These are phyloP conservation scores for Sympetrum striolatum DNA, from an alignment of 2,888 invertebrate species.

Conservation along the genomic window DNA sequence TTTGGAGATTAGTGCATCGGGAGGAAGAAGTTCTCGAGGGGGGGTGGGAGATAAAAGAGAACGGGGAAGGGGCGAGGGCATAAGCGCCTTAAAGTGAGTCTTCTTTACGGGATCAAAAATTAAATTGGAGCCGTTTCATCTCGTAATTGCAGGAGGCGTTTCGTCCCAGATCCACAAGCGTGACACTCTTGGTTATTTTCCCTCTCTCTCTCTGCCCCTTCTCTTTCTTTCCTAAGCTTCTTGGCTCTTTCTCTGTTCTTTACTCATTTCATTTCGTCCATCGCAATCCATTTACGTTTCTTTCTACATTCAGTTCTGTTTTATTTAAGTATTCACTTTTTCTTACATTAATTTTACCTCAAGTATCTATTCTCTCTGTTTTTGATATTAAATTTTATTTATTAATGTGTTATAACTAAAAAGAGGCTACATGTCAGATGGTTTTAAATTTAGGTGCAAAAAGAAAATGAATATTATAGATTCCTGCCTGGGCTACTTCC, in stretches of 20 bases:
- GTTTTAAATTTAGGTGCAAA: no score
- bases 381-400: no score
- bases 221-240: neutral
- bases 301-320: no score
- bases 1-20: conserved; percentile 7
- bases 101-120: conserved; percentile 39
- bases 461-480: no score
- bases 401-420: no score
- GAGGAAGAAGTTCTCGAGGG: neutral
- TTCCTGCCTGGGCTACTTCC: no score
- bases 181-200: neutral
- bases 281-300: neutral
- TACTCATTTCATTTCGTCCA: neutral
- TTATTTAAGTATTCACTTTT: no score
- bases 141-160: conserved; percentile 19
- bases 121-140: conserved; percentile 42
- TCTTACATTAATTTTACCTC: no score
- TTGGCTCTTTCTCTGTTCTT: neutral
- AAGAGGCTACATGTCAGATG: no score
- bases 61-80: neutral
- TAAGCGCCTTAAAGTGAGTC: conserved; percentile 1
- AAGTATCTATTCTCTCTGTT: no score
- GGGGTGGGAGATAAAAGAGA: neutral
- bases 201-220: neutral
- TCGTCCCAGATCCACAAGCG: neutral